Conservation (phyloP, 2,113 vertebrate species). For the Oncorhynchus keta region DNA sequence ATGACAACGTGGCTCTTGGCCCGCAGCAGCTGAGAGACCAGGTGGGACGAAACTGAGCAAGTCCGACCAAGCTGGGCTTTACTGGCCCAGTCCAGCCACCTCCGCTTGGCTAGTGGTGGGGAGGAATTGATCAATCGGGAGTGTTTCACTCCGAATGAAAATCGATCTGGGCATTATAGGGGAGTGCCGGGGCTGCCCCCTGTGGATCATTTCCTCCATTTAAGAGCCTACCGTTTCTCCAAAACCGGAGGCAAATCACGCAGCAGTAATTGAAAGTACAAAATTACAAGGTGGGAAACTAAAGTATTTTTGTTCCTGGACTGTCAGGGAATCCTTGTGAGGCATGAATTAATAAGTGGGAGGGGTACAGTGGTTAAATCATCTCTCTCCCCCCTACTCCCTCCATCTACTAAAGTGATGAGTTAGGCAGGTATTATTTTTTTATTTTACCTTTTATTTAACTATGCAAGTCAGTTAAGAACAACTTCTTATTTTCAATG, state of each 20-base stretch:
- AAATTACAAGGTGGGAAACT: too few relatives aligned
- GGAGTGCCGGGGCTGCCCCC: too few relatives aligned
- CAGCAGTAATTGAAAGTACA: too few relatives aligned
- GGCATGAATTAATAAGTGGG: slow-evolving; percentile 45
- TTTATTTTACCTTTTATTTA: too few relatives aligned
- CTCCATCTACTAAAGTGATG: slow-evolving; percentile 16
- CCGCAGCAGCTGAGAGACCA: neutral
- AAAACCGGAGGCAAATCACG: too few relatives aligned
- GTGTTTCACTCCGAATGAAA: slow-evolving; percentile 40
- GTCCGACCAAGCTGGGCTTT: too few relatives aligned
- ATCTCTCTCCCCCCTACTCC: slow-evolving; percentile 9
- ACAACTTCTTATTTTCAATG: too few relatives aligned
- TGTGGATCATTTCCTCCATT: too few relatives aligned
- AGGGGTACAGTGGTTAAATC: slow-evolving; percentile 23
- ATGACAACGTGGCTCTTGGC: slow-evolving; percentile 48
- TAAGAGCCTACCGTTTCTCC: too few relatives aligned
- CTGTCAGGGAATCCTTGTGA: slow-evolving; percentile 38
- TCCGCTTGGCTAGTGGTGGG: neutral
- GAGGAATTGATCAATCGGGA: slow-evolving; percentile 50
- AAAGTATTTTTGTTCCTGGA: neutral
- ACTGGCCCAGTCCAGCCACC: neutral
- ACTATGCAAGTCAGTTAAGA: too few relatives aligned
- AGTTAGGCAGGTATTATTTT: slow-evolving; percentile 30
- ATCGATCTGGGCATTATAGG: slow-evolving; percentile 25
- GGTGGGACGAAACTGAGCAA: neutral